phyloP scores from a whole-genome alignment of 2,888 invertebrate genomes.

The Folsomia candida region DNA sequence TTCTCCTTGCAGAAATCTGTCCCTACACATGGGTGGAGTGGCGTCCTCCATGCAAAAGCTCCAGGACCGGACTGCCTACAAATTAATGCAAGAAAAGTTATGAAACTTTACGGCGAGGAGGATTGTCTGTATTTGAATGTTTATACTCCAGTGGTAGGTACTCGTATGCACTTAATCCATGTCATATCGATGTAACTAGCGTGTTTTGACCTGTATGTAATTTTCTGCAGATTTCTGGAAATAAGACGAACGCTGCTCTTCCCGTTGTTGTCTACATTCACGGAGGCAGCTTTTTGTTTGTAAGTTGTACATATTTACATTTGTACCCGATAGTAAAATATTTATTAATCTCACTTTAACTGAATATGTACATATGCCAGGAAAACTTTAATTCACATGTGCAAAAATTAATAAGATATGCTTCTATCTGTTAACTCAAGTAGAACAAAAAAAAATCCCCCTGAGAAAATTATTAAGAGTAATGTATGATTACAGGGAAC shows the following conservation, averaged over 20 bases:
- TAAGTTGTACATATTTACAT: too few relatives aligned
- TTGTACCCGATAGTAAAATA: too few relatives aligned
- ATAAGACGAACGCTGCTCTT: not conserved
- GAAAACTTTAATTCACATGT: too few relatives aligned
- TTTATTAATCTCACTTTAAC: too few relatives aligned
- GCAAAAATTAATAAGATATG: too few relatives aligned
- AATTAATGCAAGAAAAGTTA: constrained; percentile 23
- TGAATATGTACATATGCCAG: too few relatives aligned
- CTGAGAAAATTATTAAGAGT: not conserved
- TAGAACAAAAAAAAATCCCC: too few relatives aligned
- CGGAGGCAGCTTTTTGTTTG: not conserved
- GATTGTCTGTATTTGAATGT: constrained; percentile 39
- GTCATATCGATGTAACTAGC: not conserved
- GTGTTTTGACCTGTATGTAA: too few relatives aligned
- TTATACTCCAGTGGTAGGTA: constrained; percentile 32
- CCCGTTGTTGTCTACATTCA: not conserved
- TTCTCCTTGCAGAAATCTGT: not conserved
- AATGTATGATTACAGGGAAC: not conserved
- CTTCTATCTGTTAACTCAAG: too few relatives aligned
- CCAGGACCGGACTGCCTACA: constrained; percentile 41
- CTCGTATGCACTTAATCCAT: not conserved
- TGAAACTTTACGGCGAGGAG: constrained; percentile 35
- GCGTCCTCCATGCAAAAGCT: constrained; percentile 26
- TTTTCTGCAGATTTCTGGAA: not conserved
- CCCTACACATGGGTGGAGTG: constrained; percentile 22